Base-by-base conservation (phyloP, 2,888 invertebrate genomes). In the Lumbricus terrestris region DNA sequence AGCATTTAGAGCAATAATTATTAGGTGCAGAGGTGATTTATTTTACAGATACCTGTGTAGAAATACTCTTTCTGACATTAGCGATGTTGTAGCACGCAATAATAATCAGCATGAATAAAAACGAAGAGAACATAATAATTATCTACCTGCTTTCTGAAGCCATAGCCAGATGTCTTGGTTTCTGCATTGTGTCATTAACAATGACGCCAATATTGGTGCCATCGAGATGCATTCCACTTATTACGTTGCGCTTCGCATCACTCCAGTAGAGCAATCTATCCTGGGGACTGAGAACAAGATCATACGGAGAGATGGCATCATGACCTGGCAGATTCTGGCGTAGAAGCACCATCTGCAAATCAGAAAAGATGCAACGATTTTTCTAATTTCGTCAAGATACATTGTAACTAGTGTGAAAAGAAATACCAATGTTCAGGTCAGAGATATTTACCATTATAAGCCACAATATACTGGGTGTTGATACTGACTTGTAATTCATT, bases 191-290 rank as follows among this genome's bases (percentile, higher is more conserved):
- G 0, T 96, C 97, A 38, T 97, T 96, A 33, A 96, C 96, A 82
- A 97, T 96, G 29, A 98, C 94, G 18, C 94, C 94, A 89, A 95
- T 96, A 1, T 97, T 91, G 0, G 91, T 93, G 29, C 93, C 93
- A 93, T 97, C 96, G 40, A 97, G 96, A 91, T 97, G 96, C 0
- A 98, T 98, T 0, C 98, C 97, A 94, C 98, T 98, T 89, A 98
- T 98, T 0, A 97, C 97, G 94, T 98, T 97, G 18, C 97, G 96
- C 92, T 96, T 96, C 0, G 97, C 96, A 93, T 98, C 98, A 0
- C 97, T 97, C 98, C 98, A 98, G 95, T 97, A 98, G 0, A 99
- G 94, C 2, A 97, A 95, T 34, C 98, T 96, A 0, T 98, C 97
- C 54, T 97, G 96, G 0, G 97, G 96, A 95, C 98, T 98, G 15